Percentiles rank a stretch among this genome's conserved stretches.
These are phyloP conservation scores for Brachypodius melanocephalos DNA, from an alignment of 2,113 vertebrate species.

Conservation along the genomic window DNA sequence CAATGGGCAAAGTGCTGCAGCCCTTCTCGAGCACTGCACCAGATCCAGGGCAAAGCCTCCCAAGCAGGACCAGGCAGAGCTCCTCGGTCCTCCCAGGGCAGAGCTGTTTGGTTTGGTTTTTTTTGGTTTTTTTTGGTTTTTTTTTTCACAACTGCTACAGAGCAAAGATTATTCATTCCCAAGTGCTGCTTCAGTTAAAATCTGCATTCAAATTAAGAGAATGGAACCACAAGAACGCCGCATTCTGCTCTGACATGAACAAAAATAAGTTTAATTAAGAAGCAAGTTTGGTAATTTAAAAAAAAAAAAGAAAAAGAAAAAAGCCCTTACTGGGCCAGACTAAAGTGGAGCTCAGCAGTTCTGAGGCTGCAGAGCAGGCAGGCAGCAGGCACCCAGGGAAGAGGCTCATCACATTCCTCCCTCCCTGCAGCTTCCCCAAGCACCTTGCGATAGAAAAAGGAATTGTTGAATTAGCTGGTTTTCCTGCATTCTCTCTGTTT, in stretches of 20 bases:
- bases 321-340: background rate
- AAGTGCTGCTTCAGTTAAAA: background rate
- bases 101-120: background rate
- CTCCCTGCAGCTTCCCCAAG: background rate
- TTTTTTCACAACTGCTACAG: background rate
- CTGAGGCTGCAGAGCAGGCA: background rate
- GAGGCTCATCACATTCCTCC: background rate
- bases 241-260: background rate
- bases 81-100: background rate
- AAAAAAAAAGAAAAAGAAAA: background rate
- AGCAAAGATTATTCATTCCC: background rate
- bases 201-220: background rate
- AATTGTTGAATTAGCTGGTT: background rate
- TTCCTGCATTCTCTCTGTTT: background rate
- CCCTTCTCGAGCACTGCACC: background rate
- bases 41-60: background rate
- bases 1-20: background rate
- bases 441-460: background rate
- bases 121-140: background rate
- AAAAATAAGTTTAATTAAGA: background rate
- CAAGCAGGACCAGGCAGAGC: background rate
- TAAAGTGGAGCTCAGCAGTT: constrained; percentile 24
- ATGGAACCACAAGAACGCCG: accelerated
- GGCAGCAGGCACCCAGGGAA: background rate
- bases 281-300: background rate